Evolutionary conservation across 2,888 invertebrate species (phyloP).

Genomic region (Ashinkailepas kermadecensis): DNA sequence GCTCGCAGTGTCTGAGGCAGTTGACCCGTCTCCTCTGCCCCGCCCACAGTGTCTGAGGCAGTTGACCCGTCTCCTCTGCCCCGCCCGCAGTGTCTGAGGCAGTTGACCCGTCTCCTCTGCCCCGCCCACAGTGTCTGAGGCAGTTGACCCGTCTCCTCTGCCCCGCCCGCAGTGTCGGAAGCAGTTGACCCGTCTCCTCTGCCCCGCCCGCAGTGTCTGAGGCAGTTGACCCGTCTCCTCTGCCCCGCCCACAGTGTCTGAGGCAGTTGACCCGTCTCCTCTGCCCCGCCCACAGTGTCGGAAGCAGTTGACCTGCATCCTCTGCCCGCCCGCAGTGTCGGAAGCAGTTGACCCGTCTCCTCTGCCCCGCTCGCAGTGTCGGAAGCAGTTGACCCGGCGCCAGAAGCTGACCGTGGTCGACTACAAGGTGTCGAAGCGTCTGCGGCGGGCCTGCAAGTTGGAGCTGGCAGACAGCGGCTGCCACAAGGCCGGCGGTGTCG

Average conservation of each 20-base stretch:
- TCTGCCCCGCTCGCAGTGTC: slow-evolving; percentile 50
- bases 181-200: neutral
- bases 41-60: too few relatives aligned
- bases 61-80: neutral
- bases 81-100: too few relatives aligned
- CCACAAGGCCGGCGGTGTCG: slow-evolving; percentile 38
- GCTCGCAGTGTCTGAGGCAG: slow-evolving; percentile 63
- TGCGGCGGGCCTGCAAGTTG: slow-evolving; percentile 78
- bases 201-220: neutral
- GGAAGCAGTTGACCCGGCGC: slow-evolving; percentile 70
- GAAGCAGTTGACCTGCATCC: too few relatives aligned
- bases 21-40: too few relatives aligned
- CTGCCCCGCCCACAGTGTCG: neutral
- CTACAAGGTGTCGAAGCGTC: slow-evolving; percentile 78
- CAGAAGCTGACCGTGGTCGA: slow-evolving; percentile 84
- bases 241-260: too few relatives aligned
- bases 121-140: too few relatives aligned
- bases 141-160: neutral
- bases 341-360: neutral
- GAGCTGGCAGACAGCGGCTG: slow-evolving; percentile 83
- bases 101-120: too few relatives aligned
- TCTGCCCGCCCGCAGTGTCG: too few relatives aligned
- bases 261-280: neutral
- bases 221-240: too few relatives aligned
- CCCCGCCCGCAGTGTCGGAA: neutral